Evolutionary conservation across 1,140 invertebrate genomes (phyloP), one percentile per base, ranked within the genome.

Genomic region (Penaeus indicus): DNA sequence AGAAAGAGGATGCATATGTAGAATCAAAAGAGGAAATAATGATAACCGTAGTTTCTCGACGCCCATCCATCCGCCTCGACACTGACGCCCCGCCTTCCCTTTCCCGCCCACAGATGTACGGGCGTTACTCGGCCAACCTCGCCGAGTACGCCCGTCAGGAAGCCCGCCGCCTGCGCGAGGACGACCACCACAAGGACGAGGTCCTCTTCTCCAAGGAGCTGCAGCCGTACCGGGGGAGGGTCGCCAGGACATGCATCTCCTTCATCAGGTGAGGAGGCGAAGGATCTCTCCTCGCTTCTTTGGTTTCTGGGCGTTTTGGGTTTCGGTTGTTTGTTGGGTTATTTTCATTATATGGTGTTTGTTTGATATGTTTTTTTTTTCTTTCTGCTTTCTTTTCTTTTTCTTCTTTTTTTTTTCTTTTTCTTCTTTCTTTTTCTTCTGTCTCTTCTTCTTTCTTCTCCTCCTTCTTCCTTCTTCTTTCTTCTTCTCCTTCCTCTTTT

Each of bases 121-220:
- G 98, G 93, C 96, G 97, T 92, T 99, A 99, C 93, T 97, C 97
- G 92, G 96, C 96, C 94, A 97, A 98, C 93, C 94, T 99, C 91
- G 97, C 97, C 92, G 96, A 97, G 94, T 98, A 96, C 93, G 97
- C 97, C 64, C 96, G 96, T 94, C 95, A 97, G 93, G 97, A 98
- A 94, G 97, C 97, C 64, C 95, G 96, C 92, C 95, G 96, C 93
- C 94, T 97, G 78, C 95, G 96, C 90, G 94, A 97, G 89, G 96
- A 96, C 92, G 93, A 95, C 91, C 92, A 81, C 60, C 47, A 69
- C 62, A 85, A 88, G 72, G 89, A 91, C 86, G 84, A 91, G 67
- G 82, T 88, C 0, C 80, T 91, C 75, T 85, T 91, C 89, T 90
- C 90, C 78, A 89, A 90, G 89, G 85, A 89, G 85, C 84, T 90